phyloP scores from a whole-genome alignment of 2,113 vertebrate species.

The Eulemur macaco region DNA sequence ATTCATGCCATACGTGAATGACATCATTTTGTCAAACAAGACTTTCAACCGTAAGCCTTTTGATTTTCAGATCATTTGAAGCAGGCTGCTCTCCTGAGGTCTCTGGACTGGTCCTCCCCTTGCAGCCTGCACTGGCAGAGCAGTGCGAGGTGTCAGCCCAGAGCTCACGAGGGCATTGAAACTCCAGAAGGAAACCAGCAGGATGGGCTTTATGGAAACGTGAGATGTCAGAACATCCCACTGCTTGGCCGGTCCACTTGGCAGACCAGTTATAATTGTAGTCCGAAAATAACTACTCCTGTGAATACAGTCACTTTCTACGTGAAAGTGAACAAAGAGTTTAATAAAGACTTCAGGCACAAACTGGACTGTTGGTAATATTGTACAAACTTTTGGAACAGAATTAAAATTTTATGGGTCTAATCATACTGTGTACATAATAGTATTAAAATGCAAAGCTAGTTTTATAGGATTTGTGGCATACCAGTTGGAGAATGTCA shows the following conservation, averaged over 20 bases:
- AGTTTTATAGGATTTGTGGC: conserved; percentile 50
- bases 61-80: not conserved
- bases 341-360: not conserved
- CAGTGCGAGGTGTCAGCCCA: not conserved
- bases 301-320: not conserved
- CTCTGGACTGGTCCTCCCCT: not conserved
- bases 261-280: not conserved
- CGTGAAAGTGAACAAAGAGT: conserved; percentile 1
- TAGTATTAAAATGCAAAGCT: conserved; percentile 54
- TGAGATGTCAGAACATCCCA: not conserved
- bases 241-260: not conserved
- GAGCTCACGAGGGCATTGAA: not conserved
- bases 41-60: conserved; percentile 12
- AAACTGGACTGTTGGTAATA: not conserved
- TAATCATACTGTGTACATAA: conserved; percentile 1
- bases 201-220: not conserved
- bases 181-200: not conserved
- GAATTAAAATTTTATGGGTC: not conserved
- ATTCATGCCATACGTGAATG: not conserved
- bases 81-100: not conserved
- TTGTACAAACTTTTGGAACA: not conserved
- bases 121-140: not conserved
- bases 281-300: not conserved
- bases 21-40: not conserved
- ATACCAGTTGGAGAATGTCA: conserved; percentile 39